These are phyloP conservation scores for Manacus vitellinus DNA, from an alignment of 2,113 vertebrate species.

Conservation along the genomic window DNA sequence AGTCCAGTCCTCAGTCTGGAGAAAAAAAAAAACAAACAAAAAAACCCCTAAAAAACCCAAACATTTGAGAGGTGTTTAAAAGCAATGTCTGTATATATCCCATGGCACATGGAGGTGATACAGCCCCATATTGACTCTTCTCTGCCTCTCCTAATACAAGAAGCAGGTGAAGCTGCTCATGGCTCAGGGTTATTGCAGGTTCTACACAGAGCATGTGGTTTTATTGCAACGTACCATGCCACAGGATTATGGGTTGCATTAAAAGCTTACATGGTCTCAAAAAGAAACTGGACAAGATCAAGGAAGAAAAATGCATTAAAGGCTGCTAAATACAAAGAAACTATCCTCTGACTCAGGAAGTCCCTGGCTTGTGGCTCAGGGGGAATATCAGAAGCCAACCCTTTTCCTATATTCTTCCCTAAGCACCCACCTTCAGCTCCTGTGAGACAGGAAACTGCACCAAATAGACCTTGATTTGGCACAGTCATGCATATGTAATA, in stretches of 20 bases:
- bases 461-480: neutral
- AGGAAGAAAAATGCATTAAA: neutral
- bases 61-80: neutral
- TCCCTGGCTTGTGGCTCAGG: neutral
- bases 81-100: accelerated
- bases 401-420: neutral
- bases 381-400: neutral
- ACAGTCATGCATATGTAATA: neutral
- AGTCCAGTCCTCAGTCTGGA: neutral
- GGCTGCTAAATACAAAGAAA: neutral
- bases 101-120: accelerated
- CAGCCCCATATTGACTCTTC: neutral
- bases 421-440: neutral
- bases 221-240: no score
- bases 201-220: neutral
- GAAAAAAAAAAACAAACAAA: neutral
- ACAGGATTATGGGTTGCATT: neutral
- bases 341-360: neutral
- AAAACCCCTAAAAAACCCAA: no score
- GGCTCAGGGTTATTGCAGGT: neutral
- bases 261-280: neutral
- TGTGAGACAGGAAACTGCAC: neutral
- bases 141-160: neutral
- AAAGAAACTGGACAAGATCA: neutral
- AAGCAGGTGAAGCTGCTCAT: accelerated